These are phyloP conservation scores for Lasiommata megera DNA, from an alignment of 2,888 invertebrate genomes.

Conservation along the genomic window DNA sequence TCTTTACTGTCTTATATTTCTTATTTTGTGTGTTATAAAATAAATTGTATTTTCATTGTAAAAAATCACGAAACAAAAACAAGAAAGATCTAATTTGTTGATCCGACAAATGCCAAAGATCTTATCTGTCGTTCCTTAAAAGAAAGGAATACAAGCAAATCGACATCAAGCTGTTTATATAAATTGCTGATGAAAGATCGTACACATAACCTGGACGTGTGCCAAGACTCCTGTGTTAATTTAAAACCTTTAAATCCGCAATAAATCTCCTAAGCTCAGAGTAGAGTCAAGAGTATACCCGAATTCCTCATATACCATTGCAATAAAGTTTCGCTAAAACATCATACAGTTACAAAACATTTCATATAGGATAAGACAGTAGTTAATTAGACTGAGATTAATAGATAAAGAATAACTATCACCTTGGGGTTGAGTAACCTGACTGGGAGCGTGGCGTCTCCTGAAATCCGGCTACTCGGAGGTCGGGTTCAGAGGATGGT, in stretches of 20 bases:
- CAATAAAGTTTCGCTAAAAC: no score
- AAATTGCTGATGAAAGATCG: conserved; percentile 22
- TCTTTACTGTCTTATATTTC: no score
- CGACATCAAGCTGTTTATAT: neutral
- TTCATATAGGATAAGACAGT: no score
- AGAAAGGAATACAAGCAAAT: conserved; percentile 12
- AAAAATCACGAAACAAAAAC: neutral
- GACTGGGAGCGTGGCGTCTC: conserved; percentile 98
- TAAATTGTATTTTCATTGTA: no score
- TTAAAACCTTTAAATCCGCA: conserved; percentile 26
- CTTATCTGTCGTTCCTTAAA: neutral
- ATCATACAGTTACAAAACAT: no score
- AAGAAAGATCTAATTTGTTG: neutral
- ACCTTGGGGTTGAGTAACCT: no score
- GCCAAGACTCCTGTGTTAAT: conserved; percentile 29
- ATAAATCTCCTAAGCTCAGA: conserved; percentile 27
- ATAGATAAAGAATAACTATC: no score
- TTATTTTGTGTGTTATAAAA: no score
- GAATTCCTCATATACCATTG: no score
- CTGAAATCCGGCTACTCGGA: conserved; percentile 99
- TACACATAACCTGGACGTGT: conserved; percentile 20
- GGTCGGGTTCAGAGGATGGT: conserved; percentile 94
- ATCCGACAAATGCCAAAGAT: neutral
- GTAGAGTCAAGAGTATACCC: no score
- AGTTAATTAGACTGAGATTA: no score